Percentiles rank a stretch among this genome's conserved stretches.
These are phyloP conservation scores for Tetragonula carbonaria DNA, from an alignment of 2,888 invertebrate species.

Conservation along the genomic window DNA sequence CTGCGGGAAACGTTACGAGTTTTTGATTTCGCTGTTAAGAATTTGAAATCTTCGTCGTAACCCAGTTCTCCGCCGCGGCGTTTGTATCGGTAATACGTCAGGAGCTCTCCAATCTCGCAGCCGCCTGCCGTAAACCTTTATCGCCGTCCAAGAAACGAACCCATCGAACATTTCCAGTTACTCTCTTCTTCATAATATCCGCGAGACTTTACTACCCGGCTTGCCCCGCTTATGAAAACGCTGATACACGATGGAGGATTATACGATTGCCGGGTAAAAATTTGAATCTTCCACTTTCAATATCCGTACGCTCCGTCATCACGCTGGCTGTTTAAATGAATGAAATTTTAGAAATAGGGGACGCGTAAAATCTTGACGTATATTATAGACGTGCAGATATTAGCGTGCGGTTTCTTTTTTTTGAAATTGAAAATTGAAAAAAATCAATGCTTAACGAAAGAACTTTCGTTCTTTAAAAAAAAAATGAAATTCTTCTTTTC, in stretches of 20 bases:
- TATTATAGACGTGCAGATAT: too few relatives aligned
- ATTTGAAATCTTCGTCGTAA: constrained; percentile 5
- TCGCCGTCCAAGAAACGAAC: not conserved
- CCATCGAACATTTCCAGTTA: not conserved
- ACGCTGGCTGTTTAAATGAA: not conserved
- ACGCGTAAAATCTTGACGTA: too few relatives aligned
- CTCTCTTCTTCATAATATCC: not conserved
- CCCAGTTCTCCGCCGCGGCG: not conserved
- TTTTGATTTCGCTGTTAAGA: constrained; percentile 7
- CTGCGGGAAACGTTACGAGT: not conserved
- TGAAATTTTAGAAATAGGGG: too few relatives aligned
- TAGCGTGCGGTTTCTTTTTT: too few relatives aligned
- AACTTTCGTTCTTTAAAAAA: too few relatives aligned
- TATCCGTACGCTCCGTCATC: not conserved
- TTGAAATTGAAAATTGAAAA: too few relatives aligned
- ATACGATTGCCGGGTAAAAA: not conserved
- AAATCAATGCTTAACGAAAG: too few relatives aligned
- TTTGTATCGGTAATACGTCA: not conserved
- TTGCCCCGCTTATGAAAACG: not conserved
- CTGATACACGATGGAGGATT: not conserved
- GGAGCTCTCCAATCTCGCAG: not conserved
- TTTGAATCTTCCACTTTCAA: not conserved
- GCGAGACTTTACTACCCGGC: not conserved
- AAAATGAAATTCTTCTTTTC: too few relatives aligned
- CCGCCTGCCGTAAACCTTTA: constrained; percentile 6